phyloP scores from a whole-genome alignment of 2,797 vertebrate species.

The Kryptolebias ocellatus region DNA sequence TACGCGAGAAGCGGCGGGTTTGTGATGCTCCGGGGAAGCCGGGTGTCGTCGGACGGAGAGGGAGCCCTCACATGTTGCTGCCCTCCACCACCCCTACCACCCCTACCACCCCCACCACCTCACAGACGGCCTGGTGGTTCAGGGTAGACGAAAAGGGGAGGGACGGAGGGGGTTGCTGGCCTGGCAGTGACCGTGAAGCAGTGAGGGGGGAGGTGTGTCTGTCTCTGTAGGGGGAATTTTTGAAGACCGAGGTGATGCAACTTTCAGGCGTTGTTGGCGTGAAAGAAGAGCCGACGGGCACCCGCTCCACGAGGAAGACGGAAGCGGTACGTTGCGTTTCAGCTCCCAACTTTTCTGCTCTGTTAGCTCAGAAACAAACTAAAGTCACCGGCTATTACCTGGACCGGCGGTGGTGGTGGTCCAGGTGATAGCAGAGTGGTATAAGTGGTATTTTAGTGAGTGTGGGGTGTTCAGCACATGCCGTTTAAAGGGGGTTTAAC shows the following conservation, averaged over 20 bases:
- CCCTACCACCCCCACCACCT: background rate
- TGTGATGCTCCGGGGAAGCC: background rate
- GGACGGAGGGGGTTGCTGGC: slow-evolving; percentile 25
- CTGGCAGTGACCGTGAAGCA: slow-evolving; percentile 8
- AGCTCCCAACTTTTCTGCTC: background rate
- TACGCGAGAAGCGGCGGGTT: too few species aligned
- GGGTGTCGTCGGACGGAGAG: slow-evolving; percentile 2
- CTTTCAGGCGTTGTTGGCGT: slow-evolving; percentile 22
- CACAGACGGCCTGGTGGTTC: background rate
- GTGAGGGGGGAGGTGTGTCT: background rate
- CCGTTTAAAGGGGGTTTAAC: slow-evolving; percentile 28
- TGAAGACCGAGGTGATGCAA: slow-evolving; percentile 63
- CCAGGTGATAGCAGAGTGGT: too few species aligned
- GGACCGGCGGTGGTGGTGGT: background rate
- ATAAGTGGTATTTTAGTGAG: too few species aligned
- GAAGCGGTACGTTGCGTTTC: background rate
- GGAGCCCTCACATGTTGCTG: slow-evolving; percentile 11
- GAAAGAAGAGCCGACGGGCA: background rate
- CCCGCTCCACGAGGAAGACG: background rate
- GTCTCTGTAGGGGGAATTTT: too few species aligned
- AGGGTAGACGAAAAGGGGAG: slow-evolving; percentile 41
- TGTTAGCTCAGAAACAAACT: background rate
- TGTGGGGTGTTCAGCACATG: background rate
- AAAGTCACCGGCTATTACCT: background rate
- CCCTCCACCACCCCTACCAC: background rate